These are phyloP conservation scores for Cherax quadricarinatus DNA, from an alignment of 1,140 invertebrate species.

Conservation along the genomic window DNA sequence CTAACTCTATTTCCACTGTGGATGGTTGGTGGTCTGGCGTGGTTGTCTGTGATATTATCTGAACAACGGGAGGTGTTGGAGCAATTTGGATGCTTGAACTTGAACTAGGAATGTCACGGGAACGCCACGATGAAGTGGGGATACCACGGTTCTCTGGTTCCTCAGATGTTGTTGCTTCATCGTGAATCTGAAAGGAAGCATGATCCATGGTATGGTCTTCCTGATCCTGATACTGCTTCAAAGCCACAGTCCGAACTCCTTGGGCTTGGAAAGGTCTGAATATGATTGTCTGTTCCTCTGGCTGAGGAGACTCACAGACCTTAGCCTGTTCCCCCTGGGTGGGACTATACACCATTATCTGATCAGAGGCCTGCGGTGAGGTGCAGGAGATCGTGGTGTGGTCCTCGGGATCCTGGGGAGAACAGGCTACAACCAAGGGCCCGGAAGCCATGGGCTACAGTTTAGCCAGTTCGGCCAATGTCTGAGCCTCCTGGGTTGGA, in stretches of 20 bases:
- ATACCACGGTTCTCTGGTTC: slow-evolving; percentile 24
- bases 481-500: slow-evolving; percentile 70
- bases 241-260: slow-evolving; percentile 63
- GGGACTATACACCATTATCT: slow-evolving; percentile 56
- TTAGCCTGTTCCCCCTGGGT: slow-evolving; percentile 41
- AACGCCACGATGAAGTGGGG: slow-evolving; percentile 39
- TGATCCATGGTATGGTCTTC: slow-evolving; percentile 25
- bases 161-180: slow-evolving; percentile 1
- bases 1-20: slow-evolving; percentile 61
- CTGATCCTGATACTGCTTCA: slow-evolving; percentile 59
- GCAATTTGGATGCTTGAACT: slow-evolving; percentile 44
- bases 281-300: slow-evolving; percentile 56
- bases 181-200: slow-evolving; percentile 47
- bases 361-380: slow-evolving; percentile 46
- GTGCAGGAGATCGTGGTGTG: slow-evolving; percentile 21
- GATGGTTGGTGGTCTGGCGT: slow-evolving; percentile 58
- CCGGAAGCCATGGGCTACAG: slow-evolving; percentile 64
- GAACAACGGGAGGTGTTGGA: slow-evolving; percentile 45
- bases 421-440: slow-evolving; percentile 64
- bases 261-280: slow-evolving; percentile 66
- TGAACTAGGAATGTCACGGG: slow-evolving; percentile 34
- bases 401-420: slow-evolving; percentile 44
- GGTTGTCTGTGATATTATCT: slow-evolving; percentile 56
- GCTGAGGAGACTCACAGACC: slow-evolving; percentile 62
- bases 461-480: slow-evolving; percentile 59